Evolutionary conservation across 1,140 invertebrate genomes (phyloP).

Genomic region (Thalassaphorura encarpata): DNA sequence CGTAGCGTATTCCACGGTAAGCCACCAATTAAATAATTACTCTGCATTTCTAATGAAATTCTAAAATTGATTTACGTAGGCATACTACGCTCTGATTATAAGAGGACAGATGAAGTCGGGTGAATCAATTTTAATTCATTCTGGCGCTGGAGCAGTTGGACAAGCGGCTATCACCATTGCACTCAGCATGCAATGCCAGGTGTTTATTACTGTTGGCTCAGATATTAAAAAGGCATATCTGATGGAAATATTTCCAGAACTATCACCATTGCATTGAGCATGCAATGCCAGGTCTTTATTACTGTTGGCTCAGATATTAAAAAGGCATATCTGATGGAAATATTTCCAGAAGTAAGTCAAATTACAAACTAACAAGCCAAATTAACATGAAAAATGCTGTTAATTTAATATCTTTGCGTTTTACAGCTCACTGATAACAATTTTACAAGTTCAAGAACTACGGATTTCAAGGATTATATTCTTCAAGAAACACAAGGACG

Average conservation of each 20-base stretch:
- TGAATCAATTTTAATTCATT: constrained; percentile 82
- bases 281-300: constrained; percentile 67
- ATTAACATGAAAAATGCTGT: too few species aligned
- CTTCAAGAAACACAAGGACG: constrained; percentile 47
- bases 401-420: too few species aligned
- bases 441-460: constrained; percentile 59
- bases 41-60: neutral
- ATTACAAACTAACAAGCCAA: too few species aligned
- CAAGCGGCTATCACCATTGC: constrained; percentile 90
- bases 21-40: constrained; percentile 37
- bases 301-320: constrained; percentile 82
- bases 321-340: constrained; percentile 70
- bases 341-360: constrained; percentile 79
- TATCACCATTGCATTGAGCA: constrained; percentile 71
- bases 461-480: constrained; percentile 74
- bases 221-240: constrained; percentile 79
- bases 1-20: constrained; percentile 73
- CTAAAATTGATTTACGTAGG: neutral
- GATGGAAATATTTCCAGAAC: constrained; percentile 68
- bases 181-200: constrained; percentile 57
- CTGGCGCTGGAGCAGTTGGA: constrained; percentile 90
- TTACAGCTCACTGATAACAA: constrained; percentile 44
- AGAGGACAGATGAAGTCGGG: constrained; percentile 71
- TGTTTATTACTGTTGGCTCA: constrained; percentile 81
- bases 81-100: constrained; percentile 80